phyloP scores from a whole-genome alignment of 2,888 invertebrate genomes.

The Drosophila cracens region DNA sequence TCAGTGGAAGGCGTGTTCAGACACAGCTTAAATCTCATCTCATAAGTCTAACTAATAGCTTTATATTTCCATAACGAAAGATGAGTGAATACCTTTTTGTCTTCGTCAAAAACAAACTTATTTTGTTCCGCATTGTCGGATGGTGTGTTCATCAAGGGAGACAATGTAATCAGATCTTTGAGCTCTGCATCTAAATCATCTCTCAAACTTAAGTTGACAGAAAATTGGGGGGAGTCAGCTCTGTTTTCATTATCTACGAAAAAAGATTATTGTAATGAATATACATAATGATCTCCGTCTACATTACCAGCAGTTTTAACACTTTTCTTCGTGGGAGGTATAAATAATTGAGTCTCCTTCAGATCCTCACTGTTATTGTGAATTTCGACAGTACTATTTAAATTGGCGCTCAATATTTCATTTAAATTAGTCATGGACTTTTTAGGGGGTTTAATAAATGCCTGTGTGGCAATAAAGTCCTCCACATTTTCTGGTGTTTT shows the following conservation, averaged over 20 bases:
- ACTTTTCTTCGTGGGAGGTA: neutral
- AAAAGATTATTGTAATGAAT: neutral
- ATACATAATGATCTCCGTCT: neutral
- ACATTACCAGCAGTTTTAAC: conserved; percentile 24
- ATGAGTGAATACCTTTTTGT: conserved; percentile 6
- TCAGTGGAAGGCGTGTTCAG: neutral
- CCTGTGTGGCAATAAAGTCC: conserved; percentile 36
- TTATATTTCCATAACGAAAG: neutral
- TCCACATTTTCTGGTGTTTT: conserved; percentile 3
- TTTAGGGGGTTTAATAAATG: conserved; percentile 3
- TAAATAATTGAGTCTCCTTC: conserved; percentile 41
- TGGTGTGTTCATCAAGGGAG: conserved; percentile 18
- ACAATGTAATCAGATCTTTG: conserved; percentile 31
- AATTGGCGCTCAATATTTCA: neutral
- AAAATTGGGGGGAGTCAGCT: neutral
- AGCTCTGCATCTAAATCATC: conserved; percentile 43
- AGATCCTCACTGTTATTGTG: conserved; percentile 26
- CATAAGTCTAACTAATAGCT: neutral
- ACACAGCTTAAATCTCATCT: neutral
- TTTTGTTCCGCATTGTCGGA: conserved; percentile 1
- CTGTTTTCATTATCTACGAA: conserved; percentile 6
- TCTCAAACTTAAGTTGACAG: conserved; percentile 29
- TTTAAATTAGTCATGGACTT: conserved; percentile 1
- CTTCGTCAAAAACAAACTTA: neutral
- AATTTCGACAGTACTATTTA: conserved; percentile 6